Evolutionary conservation across 2,797 vertebrate genomes (phyloP), one percentile per base, ranked within the genome.

Genomic region (Spea hammondii): DNA sequence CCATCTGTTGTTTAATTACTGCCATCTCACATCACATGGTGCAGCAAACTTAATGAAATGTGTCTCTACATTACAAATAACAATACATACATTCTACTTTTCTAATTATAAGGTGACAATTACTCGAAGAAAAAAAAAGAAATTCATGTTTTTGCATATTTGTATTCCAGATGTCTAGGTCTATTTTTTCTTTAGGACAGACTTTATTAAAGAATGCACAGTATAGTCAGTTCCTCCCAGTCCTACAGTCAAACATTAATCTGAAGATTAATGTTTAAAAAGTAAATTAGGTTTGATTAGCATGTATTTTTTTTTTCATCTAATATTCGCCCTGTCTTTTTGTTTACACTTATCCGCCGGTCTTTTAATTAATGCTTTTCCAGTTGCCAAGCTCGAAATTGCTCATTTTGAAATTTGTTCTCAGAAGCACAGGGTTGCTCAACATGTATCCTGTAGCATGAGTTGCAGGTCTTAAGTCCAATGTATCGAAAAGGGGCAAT

Each of bases 1-100:
- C 86, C 83, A 65, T 89, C 88, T 90, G 89, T 87, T 87, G 75
- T 88, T 88, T 90, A 87, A 87, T 0, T 4, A 89, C 89, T 89
- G 90, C 92, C 90, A 92, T 92, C 91, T 91, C 89, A 88, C 86
- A 90, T 87, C 90, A 91, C 90, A 92, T 92, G 91, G 90, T 91
- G 86, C 85, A 87, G 85, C 84, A 88, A 88, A 17, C 44, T 45
- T 72, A 74, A 74, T 74, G 72, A 74, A 64, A 74, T 69, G 72
- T 74, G 72, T 59, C 57, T 74, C 72, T 64, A 62, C 46, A 64
- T 74, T 74, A 74, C 72, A 74, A 88, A 86, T 86, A 90, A 88
- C 84, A 77, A 80, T 80, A 72, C 83, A 84, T 84, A 86, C 81
- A 86, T 82, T 87, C 77, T 88, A 82, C 79, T 85, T 85, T 85